These are phyloP conservation scores for Mus caroli DNA, from an alignment of 2,797 vertebrate genomes.

Conservation along the genomic window DNA sequence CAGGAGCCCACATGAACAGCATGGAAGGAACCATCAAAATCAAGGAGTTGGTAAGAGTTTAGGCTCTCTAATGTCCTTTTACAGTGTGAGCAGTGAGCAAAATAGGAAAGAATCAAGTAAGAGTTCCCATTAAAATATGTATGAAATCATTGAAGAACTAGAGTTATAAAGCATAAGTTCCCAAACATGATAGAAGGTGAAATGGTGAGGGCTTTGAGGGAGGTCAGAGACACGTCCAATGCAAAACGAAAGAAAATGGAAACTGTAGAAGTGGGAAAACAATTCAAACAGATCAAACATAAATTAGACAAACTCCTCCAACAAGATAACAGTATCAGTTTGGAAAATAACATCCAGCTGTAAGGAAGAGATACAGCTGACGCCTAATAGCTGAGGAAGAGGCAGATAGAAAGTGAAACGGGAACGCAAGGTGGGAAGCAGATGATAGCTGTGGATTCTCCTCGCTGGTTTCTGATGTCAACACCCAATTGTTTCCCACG, in stretches of 20 bases:
- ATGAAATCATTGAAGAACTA: background rate
- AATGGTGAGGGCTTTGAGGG: rapidly evolving
- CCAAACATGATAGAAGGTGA: background rate
- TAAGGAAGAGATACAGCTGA: background rate
- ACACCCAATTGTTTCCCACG: background rate
- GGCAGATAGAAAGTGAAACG: background rate
- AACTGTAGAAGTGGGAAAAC: background rate
- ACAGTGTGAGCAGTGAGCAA: background rate
- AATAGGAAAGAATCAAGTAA: slow-evolving; percentile 16
- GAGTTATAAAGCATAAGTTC: background rate
- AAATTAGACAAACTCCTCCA: slow-evolving; percentile 4
- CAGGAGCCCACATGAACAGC: background rate
- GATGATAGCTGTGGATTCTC: background rate
- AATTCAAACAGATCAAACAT: background rate
- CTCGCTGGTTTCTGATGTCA: background rate
- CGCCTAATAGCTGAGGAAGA: background rate
- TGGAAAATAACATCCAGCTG: slow-evolving; percentile 2
- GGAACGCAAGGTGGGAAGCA: background rate
- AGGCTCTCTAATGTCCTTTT: background rate
- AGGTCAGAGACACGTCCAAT: background rate
- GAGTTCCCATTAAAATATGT: background rate
- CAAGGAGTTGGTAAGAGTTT: background rate
- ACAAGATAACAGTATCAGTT: slow-evolving; percentile 1
- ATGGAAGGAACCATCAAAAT: background rate
- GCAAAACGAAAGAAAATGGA: background rate